Conservation (phyloP, 92 coral and sea anemone genomes). For the Parazoanthus atlanticus region DNA sequence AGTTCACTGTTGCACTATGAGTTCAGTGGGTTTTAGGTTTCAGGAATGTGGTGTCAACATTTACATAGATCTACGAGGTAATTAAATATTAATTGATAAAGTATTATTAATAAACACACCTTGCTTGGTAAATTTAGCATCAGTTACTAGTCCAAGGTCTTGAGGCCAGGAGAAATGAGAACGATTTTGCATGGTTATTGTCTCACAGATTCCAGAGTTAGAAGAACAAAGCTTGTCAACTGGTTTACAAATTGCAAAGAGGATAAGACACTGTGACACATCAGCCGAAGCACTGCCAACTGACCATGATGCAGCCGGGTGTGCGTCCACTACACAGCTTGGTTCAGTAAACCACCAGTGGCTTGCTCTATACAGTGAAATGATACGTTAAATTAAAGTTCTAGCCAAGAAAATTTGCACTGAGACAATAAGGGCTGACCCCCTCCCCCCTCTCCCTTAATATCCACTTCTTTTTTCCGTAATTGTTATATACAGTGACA, state of each 20-base stretch:
- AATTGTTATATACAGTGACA: no score
- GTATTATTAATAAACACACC: background rate
- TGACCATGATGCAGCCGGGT: background rate
- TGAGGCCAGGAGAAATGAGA: slow-evolving; percentile 13
- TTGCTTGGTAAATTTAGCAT: slow-evolving; percentile 15
- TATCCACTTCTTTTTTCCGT: no score
- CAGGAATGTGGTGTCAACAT: no score
- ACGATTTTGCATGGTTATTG: background rate
- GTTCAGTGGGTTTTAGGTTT: no score
- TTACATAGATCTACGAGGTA: no score
- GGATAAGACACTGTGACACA: background rate
- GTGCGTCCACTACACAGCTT: background rate
- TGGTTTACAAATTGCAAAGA: slow-evolving; percentile 33
- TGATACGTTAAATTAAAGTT: no score
- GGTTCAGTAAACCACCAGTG: slow-evolving; percentile 31
- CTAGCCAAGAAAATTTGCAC: no score
- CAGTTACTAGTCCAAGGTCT: slow-evolving; percentile 23
- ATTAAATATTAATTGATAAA: no score
- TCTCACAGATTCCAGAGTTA: slow-evolving; percentile 28
- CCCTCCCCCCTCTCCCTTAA: no score
- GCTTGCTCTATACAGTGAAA: background rate
- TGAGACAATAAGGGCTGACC: no score
- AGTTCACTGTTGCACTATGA: no score
- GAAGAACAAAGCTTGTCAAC: slow-evolving; percentile 16
- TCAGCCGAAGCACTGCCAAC: background rate